Conservation (phyloP, 1,140 invertebrate genomes). For the Spodoptera frugiperda region DNA sequence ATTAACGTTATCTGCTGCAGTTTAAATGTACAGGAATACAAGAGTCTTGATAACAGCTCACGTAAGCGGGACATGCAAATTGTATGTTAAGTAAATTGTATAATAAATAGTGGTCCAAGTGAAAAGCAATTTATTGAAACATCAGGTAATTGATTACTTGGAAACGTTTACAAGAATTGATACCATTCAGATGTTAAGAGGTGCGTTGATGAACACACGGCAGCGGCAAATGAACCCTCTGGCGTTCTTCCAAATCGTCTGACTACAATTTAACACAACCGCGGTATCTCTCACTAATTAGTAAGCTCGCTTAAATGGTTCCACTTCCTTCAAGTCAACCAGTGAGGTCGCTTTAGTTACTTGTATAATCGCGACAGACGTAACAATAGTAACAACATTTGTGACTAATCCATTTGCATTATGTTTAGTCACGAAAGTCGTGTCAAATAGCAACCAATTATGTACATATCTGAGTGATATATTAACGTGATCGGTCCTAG, state of each 20-base stretch:
- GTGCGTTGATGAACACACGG: slow-evolving; percentile 10
- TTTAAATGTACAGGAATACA: slow-evolving; percentile 23
- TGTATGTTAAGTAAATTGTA: slow-evolving; percentile 23
- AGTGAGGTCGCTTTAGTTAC: slow-evolving; percentile 28
- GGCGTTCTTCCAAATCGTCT: slow-evolving; percentile 26
- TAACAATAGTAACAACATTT: slow-evolving; percentile 55
- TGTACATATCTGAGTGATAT: slow-evolving; percentile 44
- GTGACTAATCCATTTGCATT: slow-evolving; percentile 56
- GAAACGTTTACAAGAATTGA: slow-evolving; percentile 7
- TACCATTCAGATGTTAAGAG: slow-evolving; percentile 14
- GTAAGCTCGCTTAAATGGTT: slow-evolving; percentile 32
- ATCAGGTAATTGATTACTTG: slow-evolving; percentile 4
- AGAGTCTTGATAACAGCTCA: slow-evolving; percentile 30
- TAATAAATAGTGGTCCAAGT: slow-evolving; percentile 36
- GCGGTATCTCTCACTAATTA: slow-evolving; percentile 37
- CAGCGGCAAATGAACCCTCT: slow-evolving; percentile 45
- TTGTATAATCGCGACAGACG: slow-evolving; percentile 51
- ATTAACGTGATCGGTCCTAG: slow-evolving; percentile 23
- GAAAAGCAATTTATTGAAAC: slow-evolving; percentile 33
- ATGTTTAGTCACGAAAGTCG: slow-evolving; percentile 55
- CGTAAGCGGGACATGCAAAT: slow-evolving; percentile 22
- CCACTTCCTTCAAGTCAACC: slow-evolving; percentile 34
- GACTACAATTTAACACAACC: slow-evolving; percentile 16
- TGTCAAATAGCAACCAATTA: slow-evolving; percentile 50
- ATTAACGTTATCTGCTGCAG: slow-evolving; percentile 39